Base-by-base conservation (phyloP, 1,140 invertebrate genomes). In the Mya arenaria region DNA sequence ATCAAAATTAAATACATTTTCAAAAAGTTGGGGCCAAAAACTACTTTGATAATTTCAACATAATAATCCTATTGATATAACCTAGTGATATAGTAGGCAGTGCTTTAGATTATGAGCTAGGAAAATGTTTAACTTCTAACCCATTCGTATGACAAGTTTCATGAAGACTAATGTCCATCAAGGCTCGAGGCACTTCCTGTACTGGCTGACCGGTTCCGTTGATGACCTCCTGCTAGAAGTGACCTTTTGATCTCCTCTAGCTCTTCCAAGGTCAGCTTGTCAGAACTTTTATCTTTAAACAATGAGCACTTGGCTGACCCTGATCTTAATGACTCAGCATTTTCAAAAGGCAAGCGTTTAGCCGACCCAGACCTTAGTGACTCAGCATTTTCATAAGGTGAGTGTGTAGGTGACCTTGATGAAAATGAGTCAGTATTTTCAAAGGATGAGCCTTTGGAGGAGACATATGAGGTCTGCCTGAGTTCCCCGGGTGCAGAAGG, bases 171-270 rank as follows among this genome's bases (percentile, higher is more conserved):
- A 2, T 66, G 62, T 48, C 62, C 75, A 37, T 68, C 62, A 15
- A 79, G 62, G 41, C 65, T 69, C 25, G 75, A 79, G 13, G 82
- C 65, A 65, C 81, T 86, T 62, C 75, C 77, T 23, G 83, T 71
- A 63, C 85, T 82, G 17, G 74, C 77, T 4, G 39, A 58, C 0
- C 73, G 63, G n/a, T 37, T 28, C 48, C 30, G n/a, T n/a, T 58
- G 41, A n/a, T n/a, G n/a, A n/a, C n/a, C n/a, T n/a, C 58, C 13
- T 34, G 62, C 58, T 17, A 48, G 28, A 13, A 79, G 19, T 23
- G 75, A 79, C 23, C 44, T 28, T 48, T 69, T 63, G 4, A 79
- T 79, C 1, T 68, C 25, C 41, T 79, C 75, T 15, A 79, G 32
- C 10, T 69, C 28, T n/a, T 79, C 75, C 28, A 55, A 39, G 30